A percentile compares a stretch with the other conserved stretches of the same genome.
These are phyloP conservation scores for Drosophila rufa DNA, from an alignment of 1,140 invertebrate species.

Conservation along the genomic window DNA sequence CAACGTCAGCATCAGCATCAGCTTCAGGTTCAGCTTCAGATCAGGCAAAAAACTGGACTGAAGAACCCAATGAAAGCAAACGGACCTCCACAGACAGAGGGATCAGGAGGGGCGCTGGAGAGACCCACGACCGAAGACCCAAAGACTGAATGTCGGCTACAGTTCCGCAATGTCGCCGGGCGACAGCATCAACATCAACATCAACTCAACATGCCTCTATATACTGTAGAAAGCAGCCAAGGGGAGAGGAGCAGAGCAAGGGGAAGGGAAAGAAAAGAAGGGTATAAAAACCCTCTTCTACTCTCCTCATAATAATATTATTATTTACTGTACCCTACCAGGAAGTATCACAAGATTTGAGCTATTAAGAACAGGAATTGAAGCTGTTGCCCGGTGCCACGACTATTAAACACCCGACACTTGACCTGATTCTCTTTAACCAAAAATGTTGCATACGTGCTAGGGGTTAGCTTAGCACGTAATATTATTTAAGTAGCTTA, in stretches of 20 bases:
- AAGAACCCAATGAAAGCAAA: constrained; percentile 47
- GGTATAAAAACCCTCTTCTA: constrained; percentile 25
- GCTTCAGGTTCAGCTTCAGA: constrained; percentile 18
- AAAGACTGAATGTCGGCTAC: constrained; percentile 70
- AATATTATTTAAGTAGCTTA: too few species aligned
- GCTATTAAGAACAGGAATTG: too few species aligned
- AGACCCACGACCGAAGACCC: constrained; percentile 55
- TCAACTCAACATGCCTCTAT: constrained; percentile 52
- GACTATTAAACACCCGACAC: not conserved
- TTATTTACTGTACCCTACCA: constrained; percentile 21
- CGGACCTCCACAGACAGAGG: constrained; percentile 30
- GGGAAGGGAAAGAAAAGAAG: constrained; percentile 84
- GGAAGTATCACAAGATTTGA: not conserved
- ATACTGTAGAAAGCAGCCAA: constrained; percentile 39
- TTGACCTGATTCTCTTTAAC: not conserved
- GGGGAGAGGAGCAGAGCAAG: constrained; percentile 16
- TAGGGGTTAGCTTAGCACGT: too few species aligned
- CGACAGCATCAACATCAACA: constrained; percentile 72
- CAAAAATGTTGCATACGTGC: not conserved
- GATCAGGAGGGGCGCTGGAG: constrained; percentile 6
- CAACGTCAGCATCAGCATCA: constrained; percentile 8
- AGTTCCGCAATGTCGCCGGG: constrained; percentile 81
- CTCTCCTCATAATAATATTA: constrained; percentile 45
- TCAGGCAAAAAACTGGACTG: constrained; percentile 45
- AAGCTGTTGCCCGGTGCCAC: not conserved